Conservation (phyloP, 2,113 vertebrate species). For the Lycaon pictus region DNA sequence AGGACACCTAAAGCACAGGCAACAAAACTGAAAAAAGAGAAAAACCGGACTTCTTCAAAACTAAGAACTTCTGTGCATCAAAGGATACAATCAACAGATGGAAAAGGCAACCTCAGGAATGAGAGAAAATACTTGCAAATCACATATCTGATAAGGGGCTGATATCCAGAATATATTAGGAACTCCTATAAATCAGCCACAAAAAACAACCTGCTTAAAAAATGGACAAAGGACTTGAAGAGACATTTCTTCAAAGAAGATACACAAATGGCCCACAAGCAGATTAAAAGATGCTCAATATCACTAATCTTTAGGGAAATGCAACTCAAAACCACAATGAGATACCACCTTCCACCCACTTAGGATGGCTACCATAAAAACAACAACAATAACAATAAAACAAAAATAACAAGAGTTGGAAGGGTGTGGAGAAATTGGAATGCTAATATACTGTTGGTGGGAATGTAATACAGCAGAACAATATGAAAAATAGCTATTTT, state of each 20-base stretch:
- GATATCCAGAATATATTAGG: background rate
- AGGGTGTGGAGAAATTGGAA: background rate
- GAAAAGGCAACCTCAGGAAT: background rate
- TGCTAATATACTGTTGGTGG: background rate
- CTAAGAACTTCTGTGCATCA: background rate
- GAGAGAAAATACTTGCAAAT: background rate
- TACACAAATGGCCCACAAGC: background rate
- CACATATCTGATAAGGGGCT: background rate
- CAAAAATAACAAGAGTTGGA: background rate
- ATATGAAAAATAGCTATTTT: background rate
- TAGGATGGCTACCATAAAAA: background rate
- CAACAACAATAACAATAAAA: background rate
- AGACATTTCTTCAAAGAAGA: background rate
- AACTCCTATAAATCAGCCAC: background rate
- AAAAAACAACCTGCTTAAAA: background rate
- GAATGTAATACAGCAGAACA: background rate
- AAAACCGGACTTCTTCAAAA: conserved; percentile 4
- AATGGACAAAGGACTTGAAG: background rate
- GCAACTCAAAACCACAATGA: background rate
- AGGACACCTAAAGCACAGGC: background rate
- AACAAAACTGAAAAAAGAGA: background rate
- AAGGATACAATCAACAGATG: background rate
- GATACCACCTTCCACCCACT: background rate
- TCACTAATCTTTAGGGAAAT: background rate
- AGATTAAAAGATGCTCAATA: background rate